These are phyloP conservation scores for Amniataba percoides DNA, from an alignment of 2,797 vertebrate genomes.

Conservation along the genomic window DNA sequence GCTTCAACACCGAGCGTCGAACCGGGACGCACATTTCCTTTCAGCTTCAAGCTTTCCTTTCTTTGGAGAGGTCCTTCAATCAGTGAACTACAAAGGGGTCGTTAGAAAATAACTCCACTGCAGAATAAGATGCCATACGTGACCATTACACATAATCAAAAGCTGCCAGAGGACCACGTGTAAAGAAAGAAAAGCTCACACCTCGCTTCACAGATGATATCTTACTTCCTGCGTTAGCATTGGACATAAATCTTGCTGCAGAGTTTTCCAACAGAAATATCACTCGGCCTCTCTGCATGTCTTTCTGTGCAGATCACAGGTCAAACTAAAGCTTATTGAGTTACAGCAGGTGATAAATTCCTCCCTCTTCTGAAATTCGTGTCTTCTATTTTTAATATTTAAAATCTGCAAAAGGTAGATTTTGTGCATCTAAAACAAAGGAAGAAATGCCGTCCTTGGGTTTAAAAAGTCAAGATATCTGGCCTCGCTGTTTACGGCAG, in stretches of 20 bases:
- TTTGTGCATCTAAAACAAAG: background rate
- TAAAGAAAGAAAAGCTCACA: background rate
- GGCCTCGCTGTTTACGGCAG: background rate
- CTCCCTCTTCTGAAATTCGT: background rate
- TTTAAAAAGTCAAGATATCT: background rate
- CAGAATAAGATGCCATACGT: background rate
- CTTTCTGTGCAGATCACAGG: background rate
- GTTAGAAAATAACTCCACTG: background rate
- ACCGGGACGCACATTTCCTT: background rate
- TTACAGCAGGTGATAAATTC: background rate
- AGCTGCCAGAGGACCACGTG: background rate
- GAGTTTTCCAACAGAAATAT: background rate
- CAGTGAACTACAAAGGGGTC: background rate
- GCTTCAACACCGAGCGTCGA: background rate
- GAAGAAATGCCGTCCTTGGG: background rate
- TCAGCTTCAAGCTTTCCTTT: background rate
- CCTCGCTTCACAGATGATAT: background rate
- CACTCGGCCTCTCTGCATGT: too few species aligned
- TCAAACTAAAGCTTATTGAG: background rate
- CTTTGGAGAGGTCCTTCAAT: slow-evolving; percentile 1
- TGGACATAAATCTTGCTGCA: background rate
- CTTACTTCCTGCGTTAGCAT: background rate
- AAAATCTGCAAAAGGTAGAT: background rate
- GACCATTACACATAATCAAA: background rate
- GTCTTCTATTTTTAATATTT: background rate